Base-by-base conservation (phyloP, 2,797 vertebrate species). In the Sarcoramphus papa region DNA sequence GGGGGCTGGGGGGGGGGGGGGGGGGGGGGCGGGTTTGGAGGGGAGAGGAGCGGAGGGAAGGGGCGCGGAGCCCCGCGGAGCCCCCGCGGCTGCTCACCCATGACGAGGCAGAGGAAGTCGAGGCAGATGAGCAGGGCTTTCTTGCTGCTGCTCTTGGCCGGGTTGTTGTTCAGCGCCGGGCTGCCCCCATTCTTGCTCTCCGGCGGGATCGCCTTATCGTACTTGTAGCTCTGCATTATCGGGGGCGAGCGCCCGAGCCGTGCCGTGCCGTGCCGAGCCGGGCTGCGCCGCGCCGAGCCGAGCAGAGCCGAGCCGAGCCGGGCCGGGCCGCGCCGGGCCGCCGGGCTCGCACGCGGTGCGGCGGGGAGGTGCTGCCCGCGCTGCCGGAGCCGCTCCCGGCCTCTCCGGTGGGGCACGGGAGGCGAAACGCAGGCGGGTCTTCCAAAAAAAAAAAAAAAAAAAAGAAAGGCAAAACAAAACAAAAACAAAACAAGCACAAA, bases 191-290 rank as follows among this genome's bases (percentile, higher is more conserved):
- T 99, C 97, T 99, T 99, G 97, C 98, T 98, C 98, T 99, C 99
- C 87, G 99, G 98, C 62, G 98, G 99, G 98, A 99, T 99, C 93
- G 99, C 99, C 98, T 99, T 99, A 98, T 99, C 99, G 98, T 99
- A 99, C 98, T 99, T 98, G 98, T 99, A 99, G 97, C 98, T 99
- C 98, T 99, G 99, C 99, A 99, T 99, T 97, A 92, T 98, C 93
- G 88, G 93, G 93, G 95, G 93, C 83, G 85, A 95, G 59, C 73
- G 75, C 92, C 89, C 92, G 92, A 83, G 95, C 80, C 77, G 70
- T 5, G 90, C 90, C 76, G 88, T 16, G 59, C 87, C 41, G 87
- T 12, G 93, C 76, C 56, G 82, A 6, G 75, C 85, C 80, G 94
- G 13, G 63, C 79, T 63, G 94, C 14, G 60, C 72, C 56, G 79